Evolutionary conservation across 2,797 vertebrate genomes (phyloP).

Genomic region (Cynopterus sphinx): DNA sequence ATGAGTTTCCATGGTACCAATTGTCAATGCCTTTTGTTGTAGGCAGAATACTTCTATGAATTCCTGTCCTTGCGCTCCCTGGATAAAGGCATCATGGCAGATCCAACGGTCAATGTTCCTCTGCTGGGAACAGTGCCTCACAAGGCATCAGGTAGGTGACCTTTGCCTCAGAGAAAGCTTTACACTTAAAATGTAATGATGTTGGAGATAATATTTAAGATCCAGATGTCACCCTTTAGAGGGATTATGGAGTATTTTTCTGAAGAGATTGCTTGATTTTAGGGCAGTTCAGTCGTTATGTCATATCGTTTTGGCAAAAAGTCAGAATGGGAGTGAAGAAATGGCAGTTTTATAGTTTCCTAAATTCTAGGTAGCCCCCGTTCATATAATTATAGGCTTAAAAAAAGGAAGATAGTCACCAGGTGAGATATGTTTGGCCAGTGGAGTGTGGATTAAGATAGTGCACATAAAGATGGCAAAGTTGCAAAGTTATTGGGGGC

Average conservation of each 20-base stretch:
- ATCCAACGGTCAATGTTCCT: constrained; percentile 92
- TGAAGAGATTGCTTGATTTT: constrained; percentile 13
- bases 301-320: neutral
- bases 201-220: neutral
- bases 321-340: constrained; percentile 22
- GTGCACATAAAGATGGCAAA: neutral
- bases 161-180: constrained; percentile 29
- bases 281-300: neutral
- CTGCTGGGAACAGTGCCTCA: constrained; percentile 91
- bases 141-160: constrained; percentile 91
- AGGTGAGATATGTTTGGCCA: neutral
- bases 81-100: constrained; percentile 94
- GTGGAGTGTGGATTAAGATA: neutral
- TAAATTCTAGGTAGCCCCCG: neutral
- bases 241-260: neutral
- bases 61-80: constrained; percentile 92
- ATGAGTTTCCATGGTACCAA: neutral
- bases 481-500: neutral
- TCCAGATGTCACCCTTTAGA: neutral
- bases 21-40: constrained; percentile 76
- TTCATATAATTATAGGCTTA: neutral
- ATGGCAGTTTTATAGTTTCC: constrained; percentile 27
- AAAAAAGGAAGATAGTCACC: neutral
- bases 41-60: constrained; percentile 94
- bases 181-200: neutral